phyloP scores from a whole-genome alignment of 2,888 invertebrate species.

The Hydroisotoma schaefferi region DNA sequence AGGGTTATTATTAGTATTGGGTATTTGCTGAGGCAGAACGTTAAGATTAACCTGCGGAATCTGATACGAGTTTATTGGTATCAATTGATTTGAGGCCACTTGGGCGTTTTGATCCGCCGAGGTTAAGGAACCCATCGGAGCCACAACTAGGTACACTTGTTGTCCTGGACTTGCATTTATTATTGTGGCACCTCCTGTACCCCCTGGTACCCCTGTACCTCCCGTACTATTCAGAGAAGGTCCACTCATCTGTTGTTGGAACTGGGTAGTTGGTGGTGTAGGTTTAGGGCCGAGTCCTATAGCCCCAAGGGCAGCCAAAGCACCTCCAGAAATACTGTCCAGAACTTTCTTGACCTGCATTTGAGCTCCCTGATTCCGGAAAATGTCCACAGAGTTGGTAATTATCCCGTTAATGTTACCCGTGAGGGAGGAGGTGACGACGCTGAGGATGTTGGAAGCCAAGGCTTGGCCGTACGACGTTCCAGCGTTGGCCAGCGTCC shows the following conservation, averaged over 20 bases:
- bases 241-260: neutral
- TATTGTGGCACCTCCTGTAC: constrained; percentile 2
- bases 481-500: neutral
- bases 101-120: neutral
- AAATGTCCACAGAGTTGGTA: constrained; percentile 5
- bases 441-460: constrained; percentile 11
- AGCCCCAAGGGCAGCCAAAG: neutral
- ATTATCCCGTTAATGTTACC: constrained; percentile 14
- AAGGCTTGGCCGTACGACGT: neutral
- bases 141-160: neutral
- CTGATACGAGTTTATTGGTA: neutral
- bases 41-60: neutral
- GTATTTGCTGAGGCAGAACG: neutral
- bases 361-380: constrained; percentile 7
- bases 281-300: neutral
- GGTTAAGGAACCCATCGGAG: neutral
- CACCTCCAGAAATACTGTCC: neutral
- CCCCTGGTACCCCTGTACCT: neutral
- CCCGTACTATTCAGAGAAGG: neutral
- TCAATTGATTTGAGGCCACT: neutral
- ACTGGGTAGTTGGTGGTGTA: neutral
- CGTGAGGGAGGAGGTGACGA: constrained; percentile 12
- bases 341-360: constrained; percentile 11
- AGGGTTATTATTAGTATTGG: too few species aligned
- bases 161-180: neutral